Conservation (phyloP, 2,113 vertebrate species). For the Scortum barcoo region DNA sequence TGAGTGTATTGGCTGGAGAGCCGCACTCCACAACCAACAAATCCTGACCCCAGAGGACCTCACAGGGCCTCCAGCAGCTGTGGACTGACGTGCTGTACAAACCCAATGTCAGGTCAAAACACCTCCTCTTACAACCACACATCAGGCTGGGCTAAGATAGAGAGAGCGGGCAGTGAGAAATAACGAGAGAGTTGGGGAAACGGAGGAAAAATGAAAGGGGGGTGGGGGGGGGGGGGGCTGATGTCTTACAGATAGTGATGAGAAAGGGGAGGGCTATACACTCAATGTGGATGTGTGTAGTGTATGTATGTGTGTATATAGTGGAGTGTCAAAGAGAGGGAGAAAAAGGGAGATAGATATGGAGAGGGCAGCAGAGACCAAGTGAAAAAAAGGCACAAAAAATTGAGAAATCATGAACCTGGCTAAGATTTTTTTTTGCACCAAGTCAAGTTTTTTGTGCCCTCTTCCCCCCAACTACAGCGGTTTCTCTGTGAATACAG, state of each 20-base stretch:
- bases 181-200: constrained; percentile 63
- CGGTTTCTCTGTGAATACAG: constrained; percentile 61
- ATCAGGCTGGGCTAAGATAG: constrained; percentile 39
- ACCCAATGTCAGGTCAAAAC: constrained; percentile 74
- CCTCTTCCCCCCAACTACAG: constrained; percentile 39
- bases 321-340: constrained; percentile 13
- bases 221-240: background rate
- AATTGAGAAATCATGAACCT: constrained; percentile 52
- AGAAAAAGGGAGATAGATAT: constrained; percentile 22
- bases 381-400: constrained; percentile 18
- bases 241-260: constrained; percentile 43
- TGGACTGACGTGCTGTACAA: constrained; percentile 72
- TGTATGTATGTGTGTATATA: constrained; percentile 23
- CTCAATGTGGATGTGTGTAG: constrained; percentile 30
- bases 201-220: constrained; percentile 41
- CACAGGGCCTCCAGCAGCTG: constrained; percentile 66
- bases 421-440: constrained; percentile 25
- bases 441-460: constrained; percentile 37
- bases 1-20: constrained; percentile 52
- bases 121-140: constrained; percentile 63
- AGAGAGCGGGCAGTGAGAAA: constrained; percentile 53
- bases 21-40: constrained; percentile 59
- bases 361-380: constrained; percentile 9
- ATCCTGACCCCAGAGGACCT: constrained; percentile 64
- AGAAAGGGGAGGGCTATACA: constrained; percentile 5